Evolutionary conservation across 2,797 vertebrate species (phyloP).

Genomic region (Antrozous pallidus): DNA sequence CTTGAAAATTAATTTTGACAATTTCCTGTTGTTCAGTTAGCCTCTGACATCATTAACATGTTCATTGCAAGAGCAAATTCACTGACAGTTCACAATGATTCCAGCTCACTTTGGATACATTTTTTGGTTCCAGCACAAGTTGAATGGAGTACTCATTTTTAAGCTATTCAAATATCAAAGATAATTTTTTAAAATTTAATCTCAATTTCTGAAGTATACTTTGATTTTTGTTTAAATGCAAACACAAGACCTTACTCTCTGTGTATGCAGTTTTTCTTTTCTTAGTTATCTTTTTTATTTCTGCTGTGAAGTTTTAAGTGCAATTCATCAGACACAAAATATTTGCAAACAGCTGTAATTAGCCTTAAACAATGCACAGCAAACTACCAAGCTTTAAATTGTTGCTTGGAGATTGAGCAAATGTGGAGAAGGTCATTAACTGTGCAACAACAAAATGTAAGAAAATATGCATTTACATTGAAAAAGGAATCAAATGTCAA

Average conservation of each 20-base stretch:
- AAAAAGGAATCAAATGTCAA: neutral
- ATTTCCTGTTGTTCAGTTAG: neutral
- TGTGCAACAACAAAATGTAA: neutral
- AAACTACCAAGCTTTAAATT: neutral
- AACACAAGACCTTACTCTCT: neutral
- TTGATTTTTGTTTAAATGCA: neutral
- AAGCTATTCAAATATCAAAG: neutral
- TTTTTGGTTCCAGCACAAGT: neutral
- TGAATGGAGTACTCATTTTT: neutral
- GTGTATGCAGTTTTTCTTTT: neutral
- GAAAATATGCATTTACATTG: neutral
- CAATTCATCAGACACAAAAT: neutral
- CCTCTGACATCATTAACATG: neutral
- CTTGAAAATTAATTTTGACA: neutral
- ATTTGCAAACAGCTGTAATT: neutral
- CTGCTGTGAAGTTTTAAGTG: neutral
- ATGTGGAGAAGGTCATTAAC: neutral
- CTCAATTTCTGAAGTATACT: neutral
- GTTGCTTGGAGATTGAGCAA: neutral
- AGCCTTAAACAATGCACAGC: neutral
- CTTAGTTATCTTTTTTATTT: neutral
- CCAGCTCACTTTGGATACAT: neutral
- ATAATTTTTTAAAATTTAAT: neutral
- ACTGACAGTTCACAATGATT: neutral
- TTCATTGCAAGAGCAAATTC: neutral